Base-by-base conservation (phyloP, 2,797 vertebrate species). In the Bovichtus diacanthus region DNA sequence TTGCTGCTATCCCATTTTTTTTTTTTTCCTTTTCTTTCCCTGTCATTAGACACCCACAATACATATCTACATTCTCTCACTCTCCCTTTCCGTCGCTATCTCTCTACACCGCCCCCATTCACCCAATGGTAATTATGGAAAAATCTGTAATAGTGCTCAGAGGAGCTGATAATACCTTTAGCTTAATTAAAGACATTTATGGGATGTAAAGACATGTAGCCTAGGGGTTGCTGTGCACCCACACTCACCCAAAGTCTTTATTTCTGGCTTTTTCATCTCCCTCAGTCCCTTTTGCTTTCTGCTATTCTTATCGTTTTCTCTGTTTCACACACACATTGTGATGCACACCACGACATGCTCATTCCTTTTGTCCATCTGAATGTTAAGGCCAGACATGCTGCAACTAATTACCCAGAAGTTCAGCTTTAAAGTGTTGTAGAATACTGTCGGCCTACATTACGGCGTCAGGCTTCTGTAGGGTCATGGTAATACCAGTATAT, bases 131-230 rank as follows among this genome's bases (percentile, higher is more conserved):
- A 95, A 95, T 95, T 95, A 95, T 92, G 84, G 89, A 93, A 87
- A 90, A 92, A 91, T 93, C 90, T 90, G 90, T 92, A 94, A 90
- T 92, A 86, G 91, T 83, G 92, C 93, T 94, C 94, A 84, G 91
- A 93, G 92, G 94, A 90, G 76, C 89, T 89, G 93, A 94, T 95
- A 94, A 94, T 92, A 94, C 92, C 92, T 93, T 95, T 92, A 92
- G 93, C 89, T 95, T 95, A 95, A 96, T 96, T 96, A 95, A 95
- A 95, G 92, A 93, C 93, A 88, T 95, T 94, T 93, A 94, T 85
- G 69, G 90, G 92, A 94, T 94, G 92, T 92, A 94, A 94, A 94
- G 94, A 94, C 93, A 93, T 92, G 92, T 89, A 92, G 92, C 92
- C 91, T 68, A 76, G 87, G 90, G 94, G 88, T 85, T 87, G 71